Evolutionary conservation across 2,797 vertebrate species (phyloP).

Genomic region (Naso thynnoides): DNA sequence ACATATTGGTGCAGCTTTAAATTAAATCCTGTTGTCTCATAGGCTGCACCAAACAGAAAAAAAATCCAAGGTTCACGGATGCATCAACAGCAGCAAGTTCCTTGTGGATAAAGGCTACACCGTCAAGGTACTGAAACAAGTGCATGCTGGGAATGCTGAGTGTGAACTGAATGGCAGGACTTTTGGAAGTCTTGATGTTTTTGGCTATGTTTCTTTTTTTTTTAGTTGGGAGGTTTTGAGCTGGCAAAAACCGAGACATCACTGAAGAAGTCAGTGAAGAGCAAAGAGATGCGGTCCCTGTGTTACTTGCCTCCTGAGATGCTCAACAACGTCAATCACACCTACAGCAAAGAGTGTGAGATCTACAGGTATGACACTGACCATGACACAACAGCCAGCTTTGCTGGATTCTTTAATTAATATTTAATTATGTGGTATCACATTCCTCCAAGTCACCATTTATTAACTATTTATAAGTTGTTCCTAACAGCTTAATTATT

Average conservation of each 20-base stretch:
- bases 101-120: conserved; percentile 87
- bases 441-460: no score
- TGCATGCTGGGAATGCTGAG: conserved; percentile 25
- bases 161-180: background rate
- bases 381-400: background rate
- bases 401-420: background rate
- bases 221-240: conserved; percentile 91
- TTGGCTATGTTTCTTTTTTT: background rate
- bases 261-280: conserved; percentile 72
- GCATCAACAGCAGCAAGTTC: conserved; percentile 89
- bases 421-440: background rate
- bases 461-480: no score
- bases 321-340: conserved; percentile 69
- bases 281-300: conserved; percentile 48
- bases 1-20: background rate
- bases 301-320: conserved; percentile 86
- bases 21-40: background rate
- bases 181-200: background rate
- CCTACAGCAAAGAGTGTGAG: conserved; percentile 86
- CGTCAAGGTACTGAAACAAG: conserved; percentile 85
- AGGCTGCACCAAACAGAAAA: conserved; percentile 89
- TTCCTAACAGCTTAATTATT: background rate
- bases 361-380: conserved; percentile 89
- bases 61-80: conserved; percentile 86
- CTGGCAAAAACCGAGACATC: conserved; percentile 90